Conservation (phyloP, 2,888 invertebrate species). For the Aphodius granarius region DNA sequence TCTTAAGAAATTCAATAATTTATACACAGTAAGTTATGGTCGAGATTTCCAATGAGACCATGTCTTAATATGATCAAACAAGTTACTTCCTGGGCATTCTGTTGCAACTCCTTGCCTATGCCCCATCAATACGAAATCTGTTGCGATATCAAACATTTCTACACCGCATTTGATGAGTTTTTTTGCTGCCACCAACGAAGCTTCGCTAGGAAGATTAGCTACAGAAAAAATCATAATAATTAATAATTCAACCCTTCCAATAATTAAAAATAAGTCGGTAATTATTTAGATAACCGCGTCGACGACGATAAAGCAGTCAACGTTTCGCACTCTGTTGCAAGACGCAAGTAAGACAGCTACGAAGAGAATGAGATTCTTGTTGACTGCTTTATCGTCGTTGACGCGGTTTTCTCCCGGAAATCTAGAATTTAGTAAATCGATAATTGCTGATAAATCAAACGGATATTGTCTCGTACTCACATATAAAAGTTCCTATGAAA, state of each 20-base stretch:
- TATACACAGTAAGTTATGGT: not conserved
- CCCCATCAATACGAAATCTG: conserved; percentile 50
- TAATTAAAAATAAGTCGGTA: too few relatives aligned
- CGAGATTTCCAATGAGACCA: conserved; percentile 46
- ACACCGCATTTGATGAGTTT: conserved; percentile 53
- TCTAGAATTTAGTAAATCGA: too few relatives aligned
- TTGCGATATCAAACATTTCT: conserved; percentile 47
- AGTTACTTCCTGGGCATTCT: conserved; percentile 54
- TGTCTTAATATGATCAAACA: conserved; percentile 54
- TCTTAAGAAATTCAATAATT: not conserved
- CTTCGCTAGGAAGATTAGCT: conserved; percentile 50
- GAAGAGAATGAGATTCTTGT: too few relatives aligned
- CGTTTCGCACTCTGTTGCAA: too few relatives aligned
- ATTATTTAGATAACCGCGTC: too few relatives aligned
- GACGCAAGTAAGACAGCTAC: too few relatives aligned
- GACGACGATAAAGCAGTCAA: too few relatives aligned
- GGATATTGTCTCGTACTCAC: too few relatives aligned
- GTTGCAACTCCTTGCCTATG: conserved; percentile 53
- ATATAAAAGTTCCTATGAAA: conserved; percentile 60
- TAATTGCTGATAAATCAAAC: too few relatives aligned
- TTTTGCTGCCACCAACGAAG: conserved; percentile 50
- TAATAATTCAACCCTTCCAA: too few relatives aligned
- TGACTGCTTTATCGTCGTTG: too few relatives aligned
- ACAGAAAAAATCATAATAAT: not conserved
- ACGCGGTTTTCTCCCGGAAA: too few relatives aligned